phyloP scores from a whole-genome alignment of 92 coral and sea anemone species.

The Desmophyllum pertusum region DNA sequence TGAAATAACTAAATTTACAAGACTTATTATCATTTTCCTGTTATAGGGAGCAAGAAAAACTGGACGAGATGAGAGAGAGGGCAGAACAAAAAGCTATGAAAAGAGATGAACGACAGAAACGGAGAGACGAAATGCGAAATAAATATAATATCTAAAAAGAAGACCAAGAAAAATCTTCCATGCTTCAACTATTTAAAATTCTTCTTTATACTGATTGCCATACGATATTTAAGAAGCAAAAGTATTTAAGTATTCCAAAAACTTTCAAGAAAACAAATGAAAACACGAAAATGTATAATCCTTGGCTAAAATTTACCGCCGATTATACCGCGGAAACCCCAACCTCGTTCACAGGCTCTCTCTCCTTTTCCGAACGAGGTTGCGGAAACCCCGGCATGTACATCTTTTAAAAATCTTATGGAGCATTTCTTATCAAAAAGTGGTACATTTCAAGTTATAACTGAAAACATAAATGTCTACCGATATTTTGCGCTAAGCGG shows the following conservation, averaged over 20 bases:
- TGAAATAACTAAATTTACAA: too few species aligned
- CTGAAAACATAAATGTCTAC: too few species aligned
- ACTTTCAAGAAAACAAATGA: background rate
- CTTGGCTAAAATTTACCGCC: too few species aligned
- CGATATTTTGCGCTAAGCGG: background rate
- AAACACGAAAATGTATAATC: background rate
- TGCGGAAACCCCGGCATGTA: background rate
- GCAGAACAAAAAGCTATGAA: background rate
- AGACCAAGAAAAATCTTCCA: background rate
- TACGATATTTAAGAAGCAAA: background rate
- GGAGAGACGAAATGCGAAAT: constrained; percentile 17
- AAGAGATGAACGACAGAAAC: background rate
- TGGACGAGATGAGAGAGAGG: constrained; percentile 19
- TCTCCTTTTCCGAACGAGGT: background rate
- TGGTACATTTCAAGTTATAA: background rate
- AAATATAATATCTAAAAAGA: constrained; percentile 16
- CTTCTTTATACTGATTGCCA: background rate
- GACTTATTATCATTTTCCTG: background rate
- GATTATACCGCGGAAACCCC: too few species aligned
- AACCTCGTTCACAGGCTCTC: too few species aligned
- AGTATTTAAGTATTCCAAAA: background rate
- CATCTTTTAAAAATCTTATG: too few species aligned
- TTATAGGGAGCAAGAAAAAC: constrained; percentile 11
- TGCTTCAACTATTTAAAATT: background rate
- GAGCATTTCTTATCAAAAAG: too few species aligned